phyloP scores from a whole-genome alignment of 1,140 invertebrate genomes.

The Zaprionus ghesquierei region DNA sequence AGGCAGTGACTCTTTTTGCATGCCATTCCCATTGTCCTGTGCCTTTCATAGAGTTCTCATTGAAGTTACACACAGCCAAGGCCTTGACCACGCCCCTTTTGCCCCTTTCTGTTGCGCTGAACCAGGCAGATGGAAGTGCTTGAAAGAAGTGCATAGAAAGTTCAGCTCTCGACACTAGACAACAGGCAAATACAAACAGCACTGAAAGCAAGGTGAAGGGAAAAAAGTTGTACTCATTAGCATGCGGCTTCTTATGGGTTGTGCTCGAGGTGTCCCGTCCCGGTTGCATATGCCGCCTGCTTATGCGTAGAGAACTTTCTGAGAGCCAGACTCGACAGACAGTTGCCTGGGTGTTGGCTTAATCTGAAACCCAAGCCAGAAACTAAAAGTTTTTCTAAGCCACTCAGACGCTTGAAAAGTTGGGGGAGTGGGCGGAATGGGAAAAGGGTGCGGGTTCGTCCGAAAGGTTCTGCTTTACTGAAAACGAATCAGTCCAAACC shows the following conservation, averaged over 20 bases:
- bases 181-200: constrained; percentile 19
- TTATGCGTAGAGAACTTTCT: constrained; percentile 66
- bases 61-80: constrained; percentile 32
- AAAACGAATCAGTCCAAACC: constrained; percentile 32
- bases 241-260: constrained; percentile 46
- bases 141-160: constrained; percentile 46
- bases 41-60: constrained; percentile 50
- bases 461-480: constrained; percentile 54
- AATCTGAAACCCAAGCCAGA: constrained; percentile 36
- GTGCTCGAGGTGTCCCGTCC: constrained; percentile 2
- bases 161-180: constrained; percentile 42
- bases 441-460: constrained; percentile 22
- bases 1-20: constrained; percentile 6
- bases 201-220: constrained; percentile 14
- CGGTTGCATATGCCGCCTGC: constrained; percentile 26
- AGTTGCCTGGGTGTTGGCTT: constrained; percentile 38
- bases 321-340: background rate
- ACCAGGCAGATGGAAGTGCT: constrained; percentile 25
- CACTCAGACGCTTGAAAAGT: constrained; percentile 43
- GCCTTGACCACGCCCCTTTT: background rate
- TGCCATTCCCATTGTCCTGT: constrained; percentile 26
- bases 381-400: constrained; percentile 60
- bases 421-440: constrained; percentile 41
- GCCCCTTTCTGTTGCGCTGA: background rate
- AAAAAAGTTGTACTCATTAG: constrained; percentile 69